Conservation (phyloP, 2,888 invertebrate species). For the Cepaea hortensis region DNA sequence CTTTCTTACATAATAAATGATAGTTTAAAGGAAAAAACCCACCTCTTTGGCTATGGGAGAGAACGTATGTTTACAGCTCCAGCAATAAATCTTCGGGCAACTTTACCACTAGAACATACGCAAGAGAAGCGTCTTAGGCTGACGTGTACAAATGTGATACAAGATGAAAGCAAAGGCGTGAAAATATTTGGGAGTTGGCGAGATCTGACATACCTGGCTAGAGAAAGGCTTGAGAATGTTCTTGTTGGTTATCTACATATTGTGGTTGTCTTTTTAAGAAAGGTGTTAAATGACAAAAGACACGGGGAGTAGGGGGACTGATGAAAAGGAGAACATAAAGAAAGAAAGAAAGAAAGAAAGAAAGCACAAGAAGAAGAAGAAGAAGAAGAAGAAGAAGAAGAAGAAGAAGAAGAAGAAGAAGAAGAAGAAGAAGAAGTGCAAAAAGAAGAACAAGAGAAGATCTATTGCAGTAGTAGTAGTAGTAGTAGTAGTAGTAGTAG, state of each 20-base stretch:
- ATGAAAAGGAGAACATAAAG: background rate
- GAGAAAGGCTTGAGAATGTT: background rate
- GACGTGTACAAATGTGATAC: background rate
- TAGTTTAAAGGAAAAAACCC: no score
- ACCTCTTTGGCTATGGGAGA: no score
- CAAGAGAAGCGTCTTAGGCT: background rate
- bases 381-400: background rate
- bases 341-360: background rate
- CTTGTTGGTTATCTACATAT: no score
- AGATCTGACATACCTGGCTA: background rate
- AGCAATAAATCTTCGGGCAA: no score
- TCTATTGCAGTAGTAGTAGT: conserved; percentile 3
- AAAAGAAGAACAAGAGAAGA: background rate
- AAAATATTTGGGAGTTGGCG: background rate
- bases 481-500: conserved; percentile 30
- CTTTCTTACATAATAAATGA: no score
- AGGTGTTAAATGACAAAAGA: no score
- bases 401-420: background rate
- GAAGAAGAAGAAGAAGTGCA: background rate
- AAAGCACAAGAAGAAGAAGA: background rate
- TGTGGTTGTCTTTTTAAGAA: background rate
- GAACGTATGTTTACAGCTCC: no score
- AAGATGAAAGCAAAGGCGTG: background rate
- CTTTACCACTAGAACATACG: no score
- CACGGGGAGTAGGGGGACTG: background rate